Percentiles rank a stretch among this genome's conserved stretches.
phyloP scores from a whole-genome alignment of 2,113 vertebrate species.

The Scatophagus argus region DNA sequence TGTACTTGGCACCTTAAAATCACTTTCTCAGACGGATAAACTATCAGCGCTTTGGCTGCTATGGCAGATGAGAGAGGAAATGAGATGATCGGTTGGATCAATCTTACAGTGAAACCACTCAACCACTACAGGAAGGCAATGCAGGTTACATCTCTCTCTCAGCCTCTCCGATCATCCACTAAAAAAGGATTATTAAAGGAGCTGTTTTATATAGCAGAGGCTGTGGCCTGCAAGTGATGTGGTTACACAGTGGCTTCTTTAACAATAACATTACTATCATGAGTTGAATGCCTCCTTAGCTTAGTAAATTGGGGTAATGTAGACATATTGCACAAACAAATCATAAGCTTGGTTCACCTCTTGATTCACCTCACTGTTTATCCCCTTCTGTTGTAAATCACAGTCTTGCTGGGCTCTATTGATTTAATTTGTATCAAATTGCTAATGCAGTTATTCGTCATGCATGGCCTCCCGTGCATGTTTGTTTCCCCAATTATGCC shows the following conservation, averaged over 20 bases:
- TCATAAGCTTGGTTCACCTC: constrained; percentile 59
- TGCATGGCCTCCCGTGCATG: constrained; percentile 59
- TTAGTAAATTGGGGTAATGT: constrained; percentile 40
- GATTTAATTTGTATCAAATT: constrained; percentile 79
- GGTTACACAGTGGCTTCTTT: constrained; percentile 43
- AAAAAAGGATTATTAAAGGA: constrained; percentile 49
- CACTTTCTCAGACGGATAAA: constrained; percentile 67
- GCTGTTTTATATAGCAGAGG: constrained; percentile 49
- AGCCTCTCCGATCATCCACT: constrained; percentile 47
- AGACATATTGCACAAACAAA: constrained; percentile 56
- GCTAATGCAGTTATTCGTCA: constrained; percentile 75
- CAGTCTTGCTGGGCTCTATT: constrained; percentile 60
- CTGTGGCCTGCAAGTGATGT: constrained; percentile 36
- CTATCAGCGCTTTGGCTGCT: constrained; percentile 58
- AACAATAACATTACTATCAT: constrained; percentile 40
- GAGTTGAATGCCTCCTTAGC: constrained; percentile 35
- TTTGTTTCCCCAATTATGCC: constrained; percentile 73
- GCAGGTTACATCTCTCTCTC: constrained; percentile 58
- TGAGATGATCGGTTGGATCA: constrained; percentile 73
- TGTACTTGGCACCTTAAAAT: constrained; percentile 69
- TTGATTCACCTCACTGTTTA: constrained; percentile 66
- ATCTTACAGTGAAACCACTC: constrained; percentile 76
- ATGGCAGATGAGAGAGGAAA: constrained; percentile 70
- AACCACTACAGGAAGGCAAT: constrained; percentile 47
- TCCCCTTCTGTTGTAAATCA: constrained; percentile 63